Evolutionary conservation across 1,140 invertebrate species (phyloP).

Genomic region (Hylyphantes graminicola): DNA sequence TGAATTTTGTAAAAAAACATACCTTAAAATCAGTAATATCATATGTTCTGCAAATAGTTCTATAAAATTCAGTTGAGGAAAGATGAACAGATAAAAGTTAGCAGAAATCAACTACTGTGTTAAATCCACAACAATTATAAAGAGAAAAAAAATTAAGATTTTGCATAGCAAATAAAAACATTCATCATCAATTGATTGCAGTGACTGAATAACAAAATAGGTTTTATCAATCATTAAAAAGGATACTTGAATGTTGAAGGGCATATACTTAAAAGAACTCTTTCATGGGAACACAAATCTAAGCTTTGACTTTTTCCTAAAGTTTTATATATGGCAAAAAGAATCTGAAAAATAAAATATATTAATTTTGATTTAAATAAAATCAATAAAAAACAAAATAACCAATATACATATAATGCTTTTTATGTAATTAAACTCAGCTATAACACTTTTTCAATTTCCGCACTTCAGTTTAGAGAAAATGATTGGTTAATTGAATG

Average conservation of each 20-base stretch:
- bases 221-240: conserved; percentile 30
- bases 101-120: no score
- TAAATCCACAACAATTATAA: neutral
- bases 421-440: no score
- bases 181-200: no score
- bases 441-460: no score
- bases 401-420: no score
- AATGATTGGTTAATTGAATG: no score
- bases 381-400: no score
- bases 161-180: no score
- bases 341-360: conserved; percentile 66
- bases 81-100: neutral
- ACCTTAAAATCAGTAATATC: conserved; percentile 64
- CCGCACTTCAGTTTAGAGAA: no score
- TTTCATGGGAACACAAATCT: conserved; percentile 65
- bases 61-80: conserved; percentile 59
- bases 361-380: neutral
- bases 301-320: conserved; percentile 61
- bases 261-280: conserved; percentile 71
- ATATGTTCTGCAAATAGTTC: conserved; percentile 65
- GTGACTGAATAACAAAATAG: no score
- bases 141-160: neutral
- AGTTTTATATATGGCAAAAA: conserved; percentile 66
- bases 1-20: neutral
- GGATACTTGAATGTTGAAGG: conserved; percentile 69